Base-by-base conservation (phyloP, 2,888 invertebrate genomes). In the Phyllotreta cruciferae region DNA sequence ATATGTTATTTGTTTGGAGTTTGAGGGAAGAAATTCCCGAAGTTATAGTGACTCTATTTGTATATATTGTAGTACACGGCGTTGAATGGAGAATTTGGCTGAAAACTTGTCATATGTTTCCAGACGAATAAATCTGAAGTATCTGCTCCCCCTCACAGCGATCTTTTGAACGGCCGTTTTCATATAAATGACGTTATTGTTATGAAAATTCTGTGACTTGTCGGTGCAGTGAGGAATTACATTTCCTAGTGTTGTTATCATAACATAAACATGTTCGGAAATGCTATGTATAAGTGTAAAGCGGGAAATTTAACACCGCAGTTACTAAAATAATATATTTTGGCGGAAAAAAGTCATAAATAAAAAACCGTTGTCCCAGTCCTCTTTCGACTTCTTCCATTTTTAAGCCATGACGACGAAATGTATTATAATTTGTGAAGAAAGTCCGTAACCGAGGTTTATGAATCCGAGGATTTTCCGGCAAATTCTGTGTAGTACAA, bases 401-500 rank as follows among this genome's bases (percentile, higher is more conserved):
- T 49, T 35, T 34, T 3, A 49, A 35, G 49, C 49, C 6, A 49
- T 49, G 9, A 11, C 11, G 10, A 49, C 36, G 49, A 49, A 49
- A 49, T 49, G 34, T 49, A 35, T 49, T 49, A 49, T 49, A 49
- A 49, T 49, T 49, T 49, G 34, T 6, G 34, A 49, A 49, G 9
- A 35, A 49, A 35, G 35, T 34, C 35, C 3, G 34, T 49, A 35
- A 67, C 56, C 56, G 60, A 63, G 61, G 65, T 66, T 66, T 67
- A 70, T 71, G 66, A 69, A 66, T 71, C 65, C 49, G 52, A 65
- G 64, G 63, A 62, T 62, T 68, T 49, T 56, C 47, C 69, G 72
- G 71, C 52, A 52, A 14, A 3, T 73, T 74, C 72, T 71, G 68
- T 73, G 71, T 74, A 67, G 72, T 74, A 74, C 72, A 76, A 75